phyloP scores from a whole-genome alignment of 2,113 vertebrate genomes.

The Elaphurus davidianus region DNA sequence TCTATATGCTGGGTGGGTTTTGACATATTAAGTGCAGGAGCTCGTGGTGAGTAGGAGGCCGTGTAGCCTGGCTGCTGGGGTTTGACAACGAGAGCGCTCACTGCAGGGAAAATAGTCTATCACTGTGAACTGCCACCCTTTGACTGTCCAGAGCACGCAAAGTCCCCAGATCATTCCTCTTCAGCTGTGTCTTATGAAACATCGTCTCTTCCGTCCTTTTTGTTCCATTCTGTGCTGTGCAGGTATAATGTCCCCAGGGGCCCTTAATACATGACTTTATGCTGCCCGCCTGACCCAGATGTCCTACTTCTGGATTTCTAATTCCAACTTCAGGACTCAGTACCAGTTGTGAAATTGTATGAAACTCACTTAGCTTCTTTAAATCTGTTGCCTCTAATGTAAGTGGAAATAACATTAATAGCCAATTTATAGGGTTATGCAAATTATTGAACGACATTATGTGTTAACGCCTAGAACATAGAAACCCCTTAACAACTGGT shows the following conservation, averaged over 20 bases:
- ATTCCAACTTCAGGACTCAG: neutral
- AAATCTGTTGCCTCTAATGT: neutral
- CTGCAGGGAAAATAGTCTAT: neutral
- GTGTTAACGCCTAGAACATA: neutral
- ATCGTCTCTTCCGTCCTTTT: neutral
- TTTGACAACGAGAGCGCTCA: accelerated
- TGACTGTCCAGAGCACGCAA: neutral
- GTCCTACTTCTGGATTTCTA: neutral
- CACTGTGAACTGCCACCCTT: neutral
- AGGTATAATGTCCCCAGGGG: neutral
- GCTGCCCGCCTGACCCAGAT: neutral
- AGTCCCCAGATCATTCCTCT: neutral
- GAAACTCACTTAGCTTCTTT: neutral
- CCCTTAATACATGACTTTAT: neutral
- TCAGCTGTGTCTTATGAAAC: neutral
- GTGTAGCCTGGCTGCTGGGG: accelerated
- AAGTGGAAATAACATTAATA: neutral
- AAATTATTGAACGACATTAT: neutral
- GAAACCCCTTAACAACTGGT: neutral
- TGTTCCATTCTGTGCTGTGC: neutral
- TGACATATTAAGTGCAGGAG: neutral
- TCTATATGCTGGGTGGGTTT: neutral
- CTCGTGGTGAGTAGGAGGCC: neutral
- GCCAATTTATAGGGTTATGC: neutral
- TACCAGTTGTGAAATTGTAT: neutral